Evolutionary conservation across 2,888 invertebrate genomes (phyloP).

Genomic region (Drosophila atripex): DNA sequence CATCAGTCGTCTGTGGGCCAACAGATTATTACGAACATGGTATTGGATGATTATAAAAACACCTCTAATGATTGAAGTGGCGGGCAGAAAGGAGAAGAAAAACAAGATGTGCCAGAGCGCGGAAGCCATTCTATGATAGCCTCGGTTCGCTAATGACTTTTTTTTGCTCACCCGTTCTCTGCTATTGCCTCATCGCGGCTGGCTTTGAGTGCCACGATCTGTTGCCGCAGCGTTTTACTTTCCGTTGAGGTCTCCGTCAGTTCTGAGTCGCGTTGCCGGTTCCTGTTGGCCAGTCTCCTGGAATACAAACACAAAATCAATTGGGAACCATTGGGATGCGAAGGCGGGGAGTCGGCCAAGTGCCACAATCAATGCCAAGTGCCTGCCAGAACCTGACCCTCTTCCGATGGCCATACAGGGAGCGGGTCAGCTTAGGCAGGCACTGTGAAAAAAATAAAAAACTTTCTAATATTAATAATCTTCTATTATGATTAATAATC

Average conservation of each 20-base stretch:
- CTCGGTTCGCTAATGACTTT: constrained; percentile 40
- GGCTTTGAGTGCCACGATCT: constrained; percentile 80
- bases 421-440: constrained; percentile 4
- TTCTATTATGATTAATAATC: too few species aligned
- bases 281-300: constrained; percentile 76
- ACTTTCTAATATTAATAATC: background rate
- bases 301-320: constrained; percentile 19
- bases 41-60: constrained; percentile 35
- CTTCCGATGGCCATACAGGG: constrained; percentile 33
- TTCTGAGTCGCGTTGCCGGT: constrained; percentile 79
- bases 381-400: constrained; percentile 32
- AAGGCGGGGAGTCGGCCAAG: constrained; percentile 5
- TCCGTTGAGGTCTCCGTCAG: constrained; percentile 81
- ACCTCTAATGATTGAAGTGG: constrained; percentile 33
- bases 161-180: constrained; percentile 81
- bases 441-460: constrained; percentile 24
- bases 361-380: constrained; percentile 23
- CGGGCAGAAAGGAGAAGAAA: constrained; percentile 1
- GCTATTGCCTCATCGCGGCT: constrained; percentile 82
- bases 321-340: constrained; percentile 25
- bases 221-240: constrained; percentile 81
- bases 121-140: constrained; percentile 44
- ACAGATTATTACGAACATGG: background rate
- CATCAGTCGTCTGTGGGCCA: constrained; percentile 86
- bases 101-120: constrained; percentile 25